Evolutionary conservation across 2,888 invertebrate species (phyloP).

Genomic region (Lobophora halterata): DNA sequence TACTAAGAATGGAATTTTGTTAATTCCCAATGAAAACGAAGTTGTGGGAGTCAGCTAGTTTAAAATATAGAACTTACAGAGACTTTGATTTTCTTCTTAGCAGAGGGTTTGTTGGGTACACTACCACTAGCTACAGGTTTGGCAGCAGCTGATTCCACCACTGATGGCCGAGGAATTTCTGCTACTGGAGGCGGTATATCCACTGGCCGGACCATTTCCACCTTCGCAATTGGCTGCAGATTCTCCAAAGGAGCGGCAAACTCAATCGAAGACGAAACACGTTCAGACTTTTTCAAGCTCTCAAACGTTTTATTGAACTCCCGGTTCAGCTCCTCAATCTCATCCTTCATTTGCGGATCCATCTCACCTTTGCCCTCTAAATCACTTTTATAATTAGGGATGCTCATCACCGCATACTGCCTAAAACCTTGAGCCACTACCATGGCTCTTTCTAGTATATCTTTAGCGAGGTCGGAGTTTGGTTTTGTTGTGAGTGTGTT

Average conservation of each 20-base stretch:
- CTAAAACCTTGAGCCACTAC: slow-evolving; percentile 87
- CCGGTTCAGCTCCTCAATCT: slow-evolving; percentile 68
- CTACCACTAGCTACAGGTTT: slow-evolving; percentile 13
- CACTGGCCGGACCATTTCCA: slow-evolving; percentile 2
- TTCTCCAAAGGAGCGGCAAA: slow-evolving; percentile 42
- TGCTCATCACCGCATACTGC: slow-evolving; percentile 75
- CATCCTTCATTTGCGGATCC: slow-evolving; percentile 57
- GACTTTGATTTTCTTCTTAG: slow-evolving; percentile 66
- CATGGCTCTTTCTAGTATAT: slow-evolving; percentile 82
- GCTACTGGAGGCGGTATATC: slow-evolving; percentile 4
- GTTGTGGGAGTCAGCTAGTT: too few species aligned
- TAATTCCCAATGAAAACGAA: too few species aligned
- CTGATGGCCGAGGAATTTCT: not conserved
- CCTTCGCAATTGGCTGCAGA: slow-evolving; percentile 18
- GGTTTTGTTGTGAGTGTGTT: slow-evolving; percentile 53
- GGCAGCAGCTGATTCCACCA: not conserved
- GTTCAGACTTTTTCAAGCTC: slow-evolving; percentile 49
- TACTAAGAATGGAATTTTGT: too few species aligned
- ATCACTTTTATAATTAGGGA: slow-evolving; percentile 51
- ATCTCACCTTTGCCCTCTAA: slow-evolving; percentile 42
- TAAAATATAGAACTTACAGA: too few species aligned
- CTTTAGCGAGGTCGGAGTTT: slow-evolving; percentile 50
- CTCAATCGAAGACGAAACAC: slow-evolving; percentile 23
- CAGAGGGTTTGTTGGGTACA: slow-evolving; percentile 54
- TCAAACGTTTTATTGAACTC: slow-evolving; percentile 72